Evolutionary conservation across 2,888 invertebrate genomes (phyloP).

Genomic region (Iselma pallidipennis): DNA sequence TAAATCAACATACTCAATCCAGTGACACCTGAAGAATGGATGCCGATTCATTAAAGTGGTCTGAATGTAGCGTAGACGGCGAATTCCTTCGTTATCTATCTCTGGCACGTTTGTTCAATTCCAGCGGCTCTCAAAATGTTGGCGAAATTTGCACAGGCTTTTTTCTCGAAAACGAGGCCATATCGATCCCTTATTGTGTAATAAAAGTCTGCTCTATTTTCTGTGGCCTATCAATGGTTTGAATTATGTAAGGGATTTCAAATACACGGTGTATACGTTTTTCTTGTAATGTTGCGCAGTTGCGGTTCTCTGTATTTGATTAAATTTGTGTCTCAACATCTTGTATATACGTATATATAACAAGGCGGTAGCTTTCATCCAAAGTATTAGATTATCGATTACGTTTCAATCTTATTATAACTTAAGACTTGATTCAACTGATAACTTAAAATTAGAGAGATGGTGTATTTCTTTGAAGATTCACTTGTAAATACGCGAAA

Average conservation of each 20-base stretch:
- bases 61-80: too few species aligned
- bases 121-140: too few species aligned
- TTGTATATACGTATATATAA: neutral
- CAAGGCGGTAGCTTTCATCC: neutral
- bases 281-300: neutral
- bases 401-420: neutral
- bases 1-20: too few species aligned
- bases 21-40: too few species aligned
- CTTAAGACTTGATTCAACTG: neutral
- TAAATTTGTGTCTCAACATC: neutral
- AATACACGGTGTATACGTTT: neutral
- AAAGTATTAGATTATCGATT: constrained; percentile 1
- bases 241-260: neutral
- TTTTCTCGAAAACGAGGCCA: too few species aligned
- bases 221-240: neutral
- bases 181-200: too few species aligned
- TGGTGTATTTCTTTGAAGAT: neutral
- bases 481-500: constrained; percentile 1
- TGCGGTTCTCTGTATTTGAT: neutral
- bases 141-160: too few species aligned
- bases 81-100: too few species aligned
- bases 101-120: too few species aligned
- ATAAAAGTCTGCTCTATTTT: too few species aligned
- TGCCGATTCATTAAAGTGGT: too few species aligned
- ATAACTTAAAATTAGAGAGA: neutral